phyloP scores from a whole-genome alignment of 2,797 vertebrate genomes.

The Phrynocephalus forsythii region DNA sequence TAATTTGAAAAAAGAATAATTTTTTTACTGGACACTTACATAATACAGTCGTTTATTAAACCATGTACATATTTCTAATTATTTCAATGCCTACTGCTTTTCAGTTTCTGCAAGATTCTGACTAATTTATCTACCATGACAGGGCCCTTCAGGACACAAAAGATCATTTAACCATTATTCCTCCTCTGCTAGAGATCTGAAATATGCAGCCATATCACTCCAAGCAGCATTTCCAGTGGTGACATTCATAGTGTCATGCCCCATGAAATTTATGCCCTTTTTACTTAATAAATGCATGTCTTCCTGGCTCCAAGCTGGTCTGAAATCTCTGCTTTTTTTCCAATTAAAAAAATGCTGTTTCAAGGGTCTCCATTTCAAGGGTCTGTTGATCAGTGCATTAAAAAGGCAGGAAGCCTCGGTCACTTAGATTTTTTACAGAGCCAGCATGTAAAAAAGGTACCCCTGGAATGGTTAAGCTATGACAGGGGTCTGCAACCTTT shows the following conservation, averaged over 20 bases:
- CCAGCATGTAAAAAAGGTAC: neutral
- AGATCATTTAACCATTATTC: constrained; percentile 46
- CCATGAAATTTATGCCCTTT: neutral
- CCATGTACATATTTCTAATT: constrained; percentile 1
- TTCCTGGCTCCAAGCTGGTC: constrained; percentile 25
- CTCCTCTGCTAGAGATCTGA: constrained; percentile 37
- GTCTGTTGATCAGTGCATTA: neutral
- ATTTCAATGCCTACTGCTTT: constrained; percentile 24
- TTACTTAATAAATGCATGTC: neutral
- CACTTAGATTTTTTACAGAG: neutral
- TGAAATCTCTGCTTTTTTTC: constrained; percentile 25
- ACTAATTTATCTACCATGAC: constrained; percentile 42
- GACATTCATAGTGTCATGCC: constrained; percentile 19
- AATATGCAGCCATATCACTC: constrained; percentile 18
- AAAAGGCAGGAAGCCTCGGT: neutral
- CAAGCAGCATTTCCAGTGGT: constrained; percentile 31
- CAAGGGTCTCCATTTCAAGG: neutral
- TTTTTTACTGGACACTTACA: neutral
- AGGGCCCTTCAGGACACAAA: constrained; percentile 46
- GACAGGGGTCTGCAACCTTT: too few species aligned
- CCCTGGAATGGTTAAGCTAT: neutral
- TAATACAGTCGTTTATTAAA: constrained; percentile 2
- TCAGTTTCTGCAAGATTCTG: neutral
- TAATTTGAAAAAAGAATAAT: neutral
- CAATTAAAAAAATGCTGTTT: neutral